These are phyloP conservation scores for Euphydryas editha DNA, from an alignment of 2,888 invertebrate species.

Conservation along the genomic window DNA sequence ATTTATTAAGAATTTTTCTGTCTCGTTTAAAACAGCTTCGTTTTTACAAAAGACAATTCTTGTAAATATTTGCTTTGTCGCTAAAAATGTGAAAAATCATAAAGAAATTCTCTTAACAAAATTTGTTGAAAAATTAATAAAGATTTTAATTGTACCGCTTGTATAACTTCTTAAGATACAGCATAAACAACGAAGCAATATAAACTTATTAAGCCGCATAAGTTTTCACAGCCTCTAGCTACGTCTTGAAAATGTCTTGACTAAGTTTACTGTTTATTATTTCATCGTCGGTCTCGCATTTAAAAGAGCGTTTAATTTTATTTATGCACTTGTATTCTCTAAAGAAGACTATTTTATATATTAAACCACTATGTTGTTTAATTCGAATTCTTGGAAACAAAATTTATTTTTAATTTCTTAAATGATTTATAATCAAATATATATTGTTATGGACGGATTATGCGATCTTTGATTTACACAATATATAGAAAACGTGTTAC, in stretches of 20 bases:
- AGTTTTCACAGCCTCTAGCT: conserved; percentile 24
- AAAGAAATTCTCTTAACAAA: conserved; percentile 7
- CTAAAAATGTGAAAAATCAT: background rate
- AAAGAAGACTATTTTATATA: conserved; percentile 1
- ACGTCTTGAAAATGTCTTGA: conserved; percentile 21
- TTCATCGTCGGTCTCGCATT: conserved; percentile 23
- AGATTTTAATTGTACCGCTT: conserved; percentile 17
- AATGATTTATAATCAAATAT: too few relatives aligned
- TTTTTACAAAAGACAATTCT: background rate
- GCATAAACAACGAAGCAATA: conserved; percentile 27
- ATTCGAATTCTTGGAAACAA: background rate
- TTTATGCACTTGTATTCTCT: conserved; percentile 10
- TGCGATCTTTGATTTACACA: background rate
- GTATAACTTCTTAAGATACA: conserved; percentile 15
- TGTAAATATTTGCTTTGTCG: background rate
- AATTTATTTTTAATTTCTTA: too few relatives aligned
- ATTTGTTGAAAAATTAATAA: conserved; percentile 12
- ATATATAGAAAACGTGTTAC: background rate
- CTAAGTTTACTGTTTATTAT: conserved; percentile 30
- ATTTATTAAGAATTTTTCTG: background rate
- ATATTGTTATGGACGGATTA: too few relatives aligned
- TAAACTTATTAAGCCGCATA: conserved; percentile 30
- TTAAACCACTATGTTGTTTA: background rate
- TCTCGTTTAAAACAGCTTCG: background rate
- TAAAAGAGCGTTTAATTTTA: conserved; percentile 14